Evolutionary conservation across 2,113 vertebrate species (phyloP), one percentile per base, ranked within the genome.

Genomic region (Alaudala cheleensis): DNA sequence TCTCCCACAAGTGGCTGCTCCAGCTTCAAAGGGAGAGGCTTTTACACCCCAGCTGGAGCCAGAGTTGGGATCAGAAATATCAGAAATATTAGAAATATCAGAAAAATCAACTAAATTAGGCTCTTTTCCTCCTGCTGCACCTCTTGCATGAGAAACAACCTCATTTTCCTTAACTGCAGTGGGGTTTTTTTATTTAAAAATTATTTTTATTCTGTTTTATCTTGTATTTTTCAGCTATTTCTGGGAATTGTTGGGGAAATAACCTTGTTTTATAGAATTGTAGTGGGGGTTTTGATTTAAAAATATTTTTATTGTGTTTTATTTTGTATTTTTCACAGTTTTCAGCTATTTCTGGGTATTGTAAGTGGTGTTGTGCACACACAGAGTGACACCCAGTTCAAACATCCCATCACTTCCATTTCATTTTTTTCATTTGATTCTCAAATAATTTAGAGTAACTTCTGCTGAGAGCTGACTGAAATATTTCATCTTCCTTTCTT

Each of bases 401-500:
- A 87, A 87, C 65, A 74, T 66, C 54, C 58, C 34, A 29, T 62
- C 76, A 72, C 44, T 85, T 73, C 39, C 21, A 23, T 29, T 78
- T 45, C 16, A 44, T 51, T 76, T 69, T 60, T 76, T 74, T 64
- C 5, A 28, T 86, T 81, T 65, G 39, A 73, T 78, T 71, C 22
- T 51, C 39, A 62, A 44, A 20, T 39, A 45, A 50, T 73, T 86
- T 40, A 12, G 23, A 60, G 39, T 29, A 53, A 26, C 60, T 83
- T 74, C 73, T 78, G 26, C 64, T 88, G 22, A 12, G 77, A 26
- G 33, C 67, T 81, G 60, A 51, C 65, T 66, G 80, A 54, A 89
- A 84, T 51, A 44, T 76, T 91, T 94, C 44, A 64, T 45, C 57
- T 95, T 54, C 77, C 65, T 91, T 86, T 84, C 60, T 87, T 31